Evolutionary conservation across 2,888 invertebrate species (phyloP).

Genomic region (Nomada ruficornis): DNA sequence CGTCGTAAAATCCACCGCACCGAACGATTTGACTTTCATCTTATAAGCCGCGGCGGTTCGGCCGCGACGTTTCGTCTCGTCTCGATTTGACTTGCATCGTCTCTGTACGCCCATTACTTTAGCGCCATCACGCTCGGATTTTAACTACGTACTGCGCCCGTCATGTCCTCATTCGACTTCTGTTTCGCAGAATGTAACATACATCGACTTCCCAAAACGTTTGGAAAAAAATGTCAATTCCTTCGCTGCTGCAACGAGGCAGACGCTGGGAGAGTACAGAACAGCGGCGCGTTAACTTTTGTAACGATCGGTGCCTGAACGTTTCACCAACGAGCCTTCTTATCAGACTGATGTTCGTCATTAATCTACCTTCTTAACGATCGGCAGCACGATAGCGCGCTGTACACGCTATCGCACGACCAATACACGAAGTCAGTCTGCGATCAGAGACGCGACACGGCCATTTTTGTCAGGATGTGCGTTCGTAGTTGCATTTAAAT

Average conservation of each 20-base stretch:
- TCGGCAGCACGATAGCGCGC: conserved; percentile 18
- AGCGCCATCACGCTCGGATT: background rate
- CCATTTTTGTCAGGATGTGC: conserved; percentile 5
- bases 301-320: conserved; percentile 55
- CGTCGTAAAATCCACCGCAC: conserved; percentile 52
- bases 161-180: conserved; percentile 3
- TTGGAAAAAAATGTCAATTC: background rate
- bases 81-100: conserved; percentile 15
- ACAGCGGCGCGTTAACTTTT: conserved; percentile 2
- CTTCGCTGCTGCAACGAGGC: background rate
- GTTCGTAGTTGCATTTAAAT: conserved; percentile 2
- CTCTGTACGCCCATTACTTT: background rate
- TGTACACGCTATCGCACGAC: conserved; percentile 17
- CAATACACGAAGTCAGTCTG: conserved; percentile 34
- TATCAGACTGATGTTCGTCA: conserved; percentile 50
- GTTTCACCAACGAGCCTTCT: conserved; percentile 61
- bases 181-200: background rate
- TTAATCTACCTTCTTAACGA: conserved; percentile 35
- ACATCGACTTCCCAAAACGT: background rate
- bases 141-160: background rate
- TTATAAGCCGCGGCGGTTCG: too few relatives aligned
- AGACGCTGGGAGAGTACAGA: background rate
- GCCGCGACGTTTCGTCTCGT: conserved; percentile 25
- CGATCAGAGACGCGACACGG: conserved; percentile 37
- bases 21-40: conserved; percentile 32